Base-by-base conservation (phyloP, 2,888 invertebrate genomes). In the Meganola albula region DNA sequence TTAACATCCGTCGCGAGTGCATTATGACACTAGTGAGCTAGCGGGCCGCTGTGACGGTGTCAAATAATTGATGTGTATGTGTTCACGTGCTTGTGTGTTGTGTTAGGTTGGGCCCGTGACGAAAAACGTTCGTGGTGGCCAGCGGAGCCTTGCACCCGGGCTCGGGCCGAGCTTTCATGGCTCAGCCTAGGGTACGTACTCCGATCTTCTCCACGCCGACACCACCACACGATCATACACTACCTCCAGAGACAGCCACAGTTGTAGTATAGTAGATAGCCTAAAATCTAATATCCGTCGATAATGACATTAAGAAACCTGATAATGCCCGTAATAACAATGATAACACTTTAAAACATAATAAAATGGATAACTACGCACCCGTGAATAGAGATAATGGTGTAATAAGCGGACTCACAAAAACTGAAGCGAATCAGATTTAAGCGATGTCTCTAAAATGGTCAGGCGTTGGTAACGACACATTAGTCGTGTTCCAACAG, bases 101-200 rank as follows among this genome's bases (percentile, higher is more conserved):
- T 82, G 80, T 79, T 80, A 75, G 74, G 56, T 75, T 69, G 74
- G 72, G 77, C 76, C 80, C 78, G 82, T 78, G 79, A 78, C 69
- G 55, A 69, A 75, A 79, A 84, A 68, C 80, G 68, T 83, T 80
- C 84, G 84, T 80, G 78, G 85, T 85, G 83, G 86, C 85, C 82
- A 85, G 85, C 77, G 85, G 84, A 78, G 80, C 85, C 72, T 71
- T 83, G 75, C 83, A 82, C 83, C 83, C 85, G 76, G 84, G 78
- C 87, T 90, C 90, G 89, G 91, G 90, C 89, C 91, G 91, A 89
- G 90, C 90, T 89, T 91, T 90, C 90, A 93, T 93, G 93, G 93
- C 93, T 90, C 93, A 93, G 91, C 93, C 93, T 90, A 91, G 93
- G 93, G 93, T 93, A 92, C 88, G 92, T 90, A 82, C 76, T 51